Evolutionary conservation across 2,113 vertebrate genomes (phyloP), one percentile per base, ranked within the genome.

Genomic region (Cyphomyrus plagiostoma): DNA sequence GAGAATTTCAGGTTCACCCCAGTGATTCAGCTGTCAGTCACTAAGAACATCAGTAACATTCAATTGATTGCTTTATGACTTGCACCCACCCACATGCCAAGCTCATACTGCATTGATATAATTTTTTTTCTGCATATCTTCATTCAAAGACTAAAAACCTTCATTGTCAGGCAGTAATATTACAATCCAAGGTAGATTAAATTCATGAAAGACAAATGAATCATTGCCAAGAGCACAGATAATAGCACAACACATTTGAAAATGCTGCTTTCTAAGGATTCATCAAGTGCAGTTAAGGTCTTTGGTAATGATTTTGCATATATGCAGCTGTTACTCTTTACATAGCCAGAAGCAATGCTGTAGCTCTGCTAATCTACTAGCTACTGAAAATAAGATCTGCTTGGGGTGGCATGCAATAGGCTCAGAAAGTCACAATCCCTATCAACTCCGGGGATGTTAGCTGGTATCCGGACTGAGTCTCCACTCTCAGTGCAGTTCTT

Each of bases 1-100:
- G 42, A 85, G 9, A n/a, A 49, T 48, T 86, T 49, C 83, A 46
- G 46, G 23, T 86, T 50, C 83, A 26, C 10, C 48, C 83, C 11
- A 86, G 48, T 50, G 45, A 86, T 86, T 86, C 9, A 15, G 83
- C 83, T 86, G 83, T 19, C 83, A 86, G 83, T 86, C 83, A 50
- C n/a, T 49, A 86, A 86, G 46, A 86, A 26, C 83, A 86, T 86
- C 48, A 26, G 23, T 86, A 26, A 45, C 46, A 48, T 86, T 50
- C 5, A 86, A 50, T 50, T 86, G 48, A 86, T 49, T 86, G 48
- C 42, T 48, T 26, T 48, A 26, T 48, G 48, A 86, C 21, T n/a
- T 23, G 4, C 23, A 15, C 83, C 46, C 83, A 49, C 83, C 83
- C 83, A 50, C 46, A n/a, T 86, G n/a, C 23, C 21, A 86, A 49